Evolutionary conservation across 2,113 vertebrate species (phyloP).

Genomic region (Hemibagrus wyckioides): DNA sequence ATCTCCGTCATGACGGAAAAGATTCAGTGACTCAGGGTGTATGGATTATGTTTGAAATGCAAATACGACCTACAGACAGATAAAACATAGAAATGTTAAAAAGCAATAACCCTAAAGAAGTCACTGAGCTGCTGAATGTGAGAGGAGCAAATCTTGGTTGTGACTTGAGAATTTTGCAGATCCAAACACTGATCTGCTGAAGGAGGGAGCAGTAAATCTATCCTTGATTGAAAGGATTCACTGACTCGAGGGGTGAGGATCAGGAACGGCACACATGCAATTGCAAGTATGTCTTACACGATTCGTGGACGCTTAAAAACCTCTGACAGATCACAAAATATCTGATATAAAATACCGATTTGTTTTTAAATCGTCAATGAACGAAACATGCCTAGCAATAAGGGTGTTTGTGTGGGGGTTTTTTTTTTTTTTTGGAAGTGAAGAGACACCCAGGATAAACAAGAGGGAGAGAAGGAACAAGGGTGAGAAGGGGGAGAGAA

Average conservation of each 20-base stretch:
- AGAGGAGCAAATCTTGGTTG: not conserved
- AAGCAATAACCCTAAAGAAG: not conserved
- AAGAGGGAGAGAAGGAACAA: not conserved
- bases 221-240: slow-evolving; percentile 18
- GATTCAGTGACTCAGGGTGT: not conserved
- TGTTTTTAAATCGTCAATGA: not conserved
- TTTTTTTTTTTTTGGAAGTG: not conserved
- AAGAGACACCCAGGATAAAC: not conserved
- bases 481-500: not conserved
- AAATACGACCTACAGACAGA: not conserved
- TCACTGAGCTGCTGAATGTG: not conserved
- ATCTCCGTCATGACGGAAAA: not conserved
- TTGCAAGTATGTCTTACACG: not conserved
- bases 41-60: not conserved
- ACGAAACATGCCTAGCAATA: not conserved
- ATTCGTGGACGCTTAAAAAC: not conserved
- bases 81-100: not conserved
- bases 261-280: not conserved
- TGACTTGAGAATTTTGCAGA: not conserved
- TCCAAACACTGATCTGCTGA: not conserved
- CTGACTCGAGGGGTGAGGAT: not conserved
- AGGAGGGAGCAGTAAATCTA: slow-evolving; percentile 12
- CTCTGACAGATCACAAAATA: not conserved
- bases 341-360: not conserved
- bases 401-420: not conserved